Evolutionary conservation across 2,113 vertebrate genomes (phyloP), one percentile per base, ranked within the genome.

Genomic region (Rhipidura dahli): DNA sequence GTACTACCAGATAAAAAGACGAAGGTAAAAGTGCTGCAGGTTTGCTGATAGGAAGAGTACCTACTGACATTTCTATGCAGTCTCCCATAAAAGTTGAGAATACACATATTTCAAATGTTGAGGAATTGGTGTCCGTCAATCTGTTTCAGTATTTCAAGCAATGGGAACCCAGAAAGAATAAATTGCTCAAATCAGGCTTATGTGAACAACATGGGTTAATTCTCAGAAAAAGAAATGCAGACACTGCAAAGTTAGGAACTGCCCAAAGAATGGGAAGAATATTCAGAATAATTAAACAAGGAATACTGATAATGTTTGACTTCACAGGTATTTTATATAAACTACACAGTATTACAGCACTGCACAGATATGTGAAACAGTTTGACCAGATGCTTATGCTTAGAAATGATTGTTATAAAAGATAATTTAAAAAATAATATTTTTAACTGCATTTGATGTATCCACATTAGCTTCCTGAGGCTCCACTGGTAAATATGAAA

Each of bases 351-450:
- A 56, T n/a, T 64, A 35, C 11, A 69, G 57, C 39, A 54, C 39
- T 20, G 7, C 44, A 60, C 27, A 68, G 72, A 19, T 39, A 49
- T 1, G 9, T 57, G 35, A 45, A 28, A 42, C 37, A 57, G 22
- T 27, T 63, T 59, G 59, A 70, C 9, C 39, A 71, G 53, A 54
- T 9, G 30, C 11, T 85, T 76, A 47, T 15, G 33, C 24, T 72
- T 72, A 56, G 53, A 69, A 87, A 80, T 77, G 0, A 16, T 23
- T 65, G 9, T 56, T 73, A 27, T 23, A 65, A 51, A 70, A 47
- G 17, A 49, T 4, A 63, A 42, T 66, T 2, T 1, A 7, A 1
- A 1, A 70, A 13, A 51, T 5, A 2, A 26, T 51, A 7, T 84
- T 80, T 93, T 60, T 35, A 59, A 77, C 40, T n/a, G 45, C 4